A percentile compares a stretch with the other conserved stretches of the same genome.
These are phyloP conservation scores for Drosophila neonasuta DNA, from an alignment of 2,888 invertebrate species.

Conservation along the genomic window DNA sequence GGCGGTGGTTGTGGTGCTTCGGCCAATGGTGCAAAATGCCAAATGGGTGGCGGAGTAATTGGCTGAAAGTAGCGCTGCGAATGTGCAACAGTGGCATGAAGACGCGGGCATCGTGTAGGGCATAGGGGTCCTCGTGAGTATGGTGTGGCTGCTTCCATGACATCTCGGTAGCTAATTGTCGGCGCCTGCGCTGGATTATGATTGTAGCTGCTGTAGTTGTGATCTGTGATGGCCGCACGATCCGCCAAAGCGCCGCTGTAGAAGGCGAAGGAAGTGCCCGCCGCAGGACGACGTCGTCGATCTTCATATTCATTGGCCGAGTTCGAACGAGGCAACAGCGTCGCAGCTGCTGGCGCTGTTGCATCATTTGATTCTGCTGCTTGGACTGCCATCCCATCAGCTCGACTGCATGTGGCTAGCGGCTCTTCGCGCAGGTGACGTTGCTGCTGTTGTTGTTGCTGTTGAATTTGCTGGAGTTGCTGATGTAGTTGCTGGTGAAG, in stretches of 20 bases:
- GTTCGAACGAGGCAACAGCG: conserved; percentile 41
- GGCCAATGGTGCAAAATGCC: conserved; percentile 44
- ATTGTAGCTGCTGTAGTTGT: conserved; percentile 67
- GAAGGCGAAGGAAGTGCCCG: conserved; percentile 69
- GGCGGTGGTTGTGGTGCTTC: conserved; percentile 23
- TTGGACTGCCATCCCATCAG: conserved; percentile 11
- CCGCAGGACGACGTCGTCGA: conserved; percentile 42
- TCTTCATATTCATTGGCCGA: conserved; percentile 53
- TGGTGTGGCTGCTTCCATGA: conserved; percentile 38
- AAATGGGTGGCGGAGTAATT: conserved; percentile 64
- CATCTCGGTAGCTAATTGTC: conserved; percentile 25
- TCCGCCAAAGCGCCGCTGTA: conserved; percentile 66
- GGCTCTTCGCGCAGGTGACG: conserved; percentile 29
- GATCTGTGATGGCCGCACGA: conserved; percentile 61
- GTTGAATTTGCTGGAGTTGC: conserved; percentile 25
- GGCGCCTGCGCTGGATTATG: conserved; percentile 51
- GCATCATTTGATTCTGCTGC: conserved; percentile 1
- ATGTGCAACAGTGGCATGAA: conserved; percentile 51
- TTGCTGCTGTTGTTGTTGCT: conserved; percentile 12
- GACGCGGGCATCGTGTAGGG: conserved; percentile 56
- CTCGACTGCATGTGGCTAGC: conserved; percentile 25
- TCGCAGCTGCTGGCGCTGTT: conserved; percentile 18
- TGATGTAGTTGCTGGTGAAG: conserved; percentile 18
- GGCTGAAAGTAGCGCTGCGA: conserved; percentile 69
- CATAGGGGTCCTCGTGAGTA: conserved; percentile 37